A percentile compares a stretch with the other conserved stretches of the same genome.
Conservation (phyloP, 2,797 vertebrate species). For the Carduelis carduelis region DNA sequence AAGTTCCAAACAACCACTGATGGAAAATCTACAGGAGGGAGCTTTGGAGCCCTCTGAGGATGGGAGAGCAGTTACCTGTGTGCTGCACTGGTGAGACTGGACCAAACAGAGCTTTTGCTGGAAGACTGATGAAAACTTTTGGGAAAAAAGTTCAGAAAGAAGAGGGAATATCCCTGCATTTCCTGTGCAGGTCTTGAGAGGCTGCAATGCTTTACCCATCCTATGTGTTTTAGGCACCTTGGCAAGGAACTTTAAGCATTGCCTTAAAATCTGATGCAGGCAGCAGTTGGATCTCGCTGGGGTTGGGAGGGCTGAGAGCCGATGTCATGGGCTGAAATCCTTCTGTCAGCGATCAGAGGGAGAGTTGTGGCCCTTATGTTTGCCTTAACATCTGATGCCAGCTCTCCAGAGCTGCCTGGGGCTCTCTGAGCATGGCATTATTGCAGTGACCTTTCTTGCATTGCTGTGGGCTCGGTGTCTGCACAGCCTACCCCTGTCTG, state of each 20-base stretch:
- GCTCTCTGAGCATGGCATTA: neutral
- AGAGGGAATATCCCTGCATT: neutral
- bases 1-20: neutral
- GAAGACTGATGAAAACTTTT: neutral
- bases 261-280: neutral
- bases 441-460: neutral
- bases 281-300: accelerated
- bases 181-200: neutral
- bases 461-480: neutral
- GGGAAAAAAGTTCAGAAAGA: neutral
- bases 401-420: neutral
- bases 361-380: neutral
- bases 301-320: neutral
- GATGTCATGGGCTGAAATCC: neutral
- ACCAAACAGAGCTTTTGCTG: neutral
- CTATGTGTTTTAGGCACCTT: neutral
- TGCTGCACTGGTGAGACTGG: neutral
- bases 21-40: neutral
- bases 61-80: neutral
- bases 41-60: neutral
- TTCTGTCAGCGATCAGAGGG: neutral
- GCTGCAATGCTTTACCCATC: neutral
- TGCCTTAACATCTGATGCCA: neutral
- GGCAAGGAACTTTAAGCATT: neutral
- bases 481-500: neutral